These are phyloP conservation scores for Himalopsyche tibetana DNA, from an alignment of 2,888 invertebrate species.

Conservation along the genomic window DNA sequence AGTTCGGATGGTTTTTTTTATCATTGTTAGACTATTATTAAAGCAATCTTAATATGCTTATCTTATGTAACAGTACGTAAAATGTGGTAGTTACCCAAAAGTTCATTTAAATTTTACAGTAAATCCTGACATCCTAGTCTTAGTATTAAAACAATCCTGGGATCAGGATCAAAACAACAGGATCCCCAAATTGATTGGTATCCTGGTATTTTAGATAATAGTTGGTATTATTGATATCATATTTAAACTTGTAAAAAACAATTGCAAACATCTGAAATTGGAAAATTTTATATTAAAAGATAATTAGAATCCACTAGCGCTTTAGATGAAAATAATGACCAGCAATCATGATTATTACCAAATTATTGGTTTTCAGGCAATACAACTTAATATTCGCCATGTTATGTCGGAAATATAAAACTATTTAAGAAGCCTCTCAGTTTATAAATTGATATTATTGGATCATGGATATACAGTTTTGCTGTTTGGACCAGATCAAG, in stretches of 20 bases:
- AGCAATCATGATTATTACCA: constrained; percentile 20
- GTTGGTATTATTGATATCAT: too few relatives aligned
- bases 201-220: too few relatives aligned
- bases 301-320: neutral
- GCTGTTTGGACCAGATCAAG: neutral
- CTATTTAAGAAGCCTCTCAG: neutral
- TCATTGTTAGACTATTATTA: too few relatives aligned
- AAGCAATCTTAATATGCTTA: too few relatives aligned
- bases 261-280: neutral
- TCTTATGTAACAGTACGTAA: too few relatives aligned
- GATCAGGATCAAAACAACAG: too few relatives aligned
- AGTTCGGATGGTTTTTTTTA: too few relatives aligned
- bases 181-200: too few relatives aligned
- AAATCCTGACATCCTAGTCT: too few relatives aligned
- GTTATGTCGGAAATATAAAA: neutral
- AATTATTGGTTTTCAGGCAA: neutral
- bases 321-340: constrained; percentile 31
- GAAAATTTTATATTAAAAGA: neutral
- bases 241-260: neutral
- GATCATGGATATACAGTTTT: neutral
- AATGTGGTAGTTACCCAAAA: too few relatives aligned
- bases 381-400: neutral
- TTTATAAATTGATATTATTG: neutral
- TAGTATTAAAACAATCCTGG: too few relatives aligned
- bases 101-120: too few relatives aligned